Evolutionary conservation across 1,140 invertebrate species (phyloP).

Genomic region (Bombus affinis): DNA sequence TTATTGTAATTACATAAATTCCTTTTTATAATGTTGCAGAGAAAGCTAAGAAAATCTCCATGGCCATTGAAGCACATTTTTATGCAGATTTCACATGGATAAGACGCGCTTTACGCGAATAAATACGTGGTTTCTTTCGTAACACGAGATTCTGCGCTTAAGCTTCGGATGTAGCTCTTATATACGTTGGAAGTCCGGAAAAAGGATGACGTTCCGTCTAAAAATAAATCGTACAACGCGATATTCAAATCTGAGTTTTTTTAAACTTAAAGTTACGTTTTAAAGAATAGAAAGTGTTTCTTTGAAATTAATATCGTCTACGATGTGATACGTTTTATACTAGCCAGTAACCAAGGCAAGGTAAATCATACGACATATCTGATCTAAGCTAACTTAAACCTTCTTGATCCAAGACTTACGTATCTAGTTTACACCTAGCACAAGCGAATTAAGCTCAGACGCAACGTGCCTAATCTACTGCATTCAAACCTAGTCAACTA

Average conservation of each 20-base stretch:
- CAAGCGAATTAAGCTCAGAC: not conserved
- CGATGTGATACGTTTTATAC: not conserved
- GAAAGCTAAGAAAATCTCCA: not conserved
- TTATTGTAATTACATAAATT: not conserved
- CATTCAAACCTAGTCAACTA: constrained; percentile 14
- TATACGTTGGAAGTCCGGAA: not conserved
- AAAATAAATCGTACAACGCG: constrained; percentile 12
- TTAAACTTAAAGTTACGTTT: not conserved
- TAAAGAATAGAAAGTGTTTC: not conserved
- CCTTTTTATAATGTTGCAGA: not conserved
- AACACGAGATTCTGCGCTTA: not conserved
- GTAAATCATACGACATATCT: constrained; percentile 6
- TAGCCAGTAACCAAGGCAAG: not conserved
- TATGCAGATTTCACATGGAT: not conserved
- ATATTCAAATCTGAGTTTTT: not conserved
- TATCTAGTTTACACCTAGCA: constrained; percentile 1
- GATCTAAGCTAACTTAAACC: constrained; percentile 12
- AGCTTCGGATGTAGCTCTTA: not conserved
- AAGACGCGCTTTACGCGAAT: not conserved
- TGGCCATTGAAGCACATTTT: not conserved
- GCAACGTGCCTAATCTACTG: constrained; percentile 8
- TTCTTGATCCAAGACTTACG: constrained; percentile 12
- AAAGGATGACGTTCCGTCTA: not conserved
- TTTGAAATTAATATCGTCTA: not conserved
- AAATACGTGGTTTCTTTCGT: constrained; percentile 17